A percentile compares a stretch with the other conserved stretches of the same genome.
phyloP scores from a whole-genome alignment of 1,140 invertebrate species.

The Alviniconcha marisindica region DNA sequence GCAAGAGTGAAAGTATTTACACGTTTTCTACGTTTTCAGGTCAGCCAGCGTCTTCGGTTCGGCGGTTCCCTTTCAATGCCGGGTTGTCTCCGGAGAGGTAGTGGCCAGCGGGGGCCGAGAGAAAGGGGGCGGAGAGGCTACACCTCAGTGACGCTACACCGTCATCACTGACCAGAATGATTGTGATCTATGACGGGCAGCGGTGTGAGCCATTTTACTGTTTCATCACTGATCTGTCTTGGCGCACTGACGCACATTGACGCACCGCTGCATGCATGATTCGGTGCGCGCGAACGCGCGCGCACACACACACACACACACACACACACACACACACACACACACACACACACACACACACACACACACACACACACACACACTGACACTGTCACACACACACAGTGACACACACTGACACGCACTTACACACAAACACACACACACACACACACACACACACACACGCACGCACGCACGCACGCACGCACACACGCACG shows the following conservation, averaged over 20 bases:
- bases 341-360: background rate
- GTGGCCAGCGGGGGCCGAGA: no score
- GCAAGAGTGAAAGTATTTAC: no score
- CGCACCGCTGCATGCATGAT: background rate
- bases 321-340: background rate
- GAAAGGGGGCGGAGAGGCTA: no score
- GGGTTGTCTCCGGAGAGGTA: no score
- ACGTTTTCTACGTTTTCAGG: no score
- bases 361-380: background rate
- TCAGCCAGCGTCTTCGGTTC: no score
- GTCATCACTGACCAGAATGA: no score
- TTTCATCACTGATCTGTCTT: no score
- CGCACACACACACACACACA: background rate
- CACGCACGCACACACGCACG: constrained; percentile 23
- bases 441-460: constrained; percentile 3
- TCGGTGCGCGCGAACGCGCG: background rate
- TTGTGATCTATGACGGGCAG: no score
- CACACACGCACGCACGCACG: background rate
- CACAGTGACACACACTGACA: constrained; percentile 26
- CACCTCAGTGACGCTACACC: no score
- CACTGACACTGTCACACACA: background rate
- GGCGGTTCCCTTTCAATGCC: no score
- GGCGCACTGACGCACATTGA: background rate
- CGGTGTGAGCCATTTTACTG: no score
- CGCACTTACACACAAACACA: constrained; percentile 16